Base-by-base conservation (phyloP, 2,888 invertebrate species). In the Altica lythri region DNA sequence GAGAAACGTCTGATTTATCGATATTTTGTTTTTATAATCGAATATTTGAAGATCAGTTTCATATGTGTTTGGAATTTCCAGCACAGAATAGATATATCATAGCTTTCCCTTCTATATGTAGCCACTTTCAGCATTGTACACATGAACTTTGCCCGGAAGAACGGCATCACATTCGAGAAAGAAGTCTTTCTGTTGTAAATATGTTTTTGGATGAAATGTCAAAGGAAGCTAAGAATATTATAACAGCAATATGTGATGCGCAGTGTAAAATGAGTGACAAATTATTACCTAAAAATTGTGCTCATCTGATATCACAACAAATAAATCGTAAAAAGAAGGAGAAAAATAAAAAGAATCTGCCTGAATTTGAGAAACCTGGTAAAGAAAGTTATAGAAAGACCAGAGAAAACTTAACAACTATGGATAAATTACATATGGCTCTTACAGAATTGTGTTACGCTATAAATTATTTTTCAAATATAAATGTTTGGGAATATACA, bases 341-440 rank as follows among this genome's bases (percentile, higher is more conserved):
- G 70, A 92, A 93, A 70, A 90, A 88, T 65, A 94, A 95, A 72
- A 93, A 94, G 67, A 90, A 89, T 64, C 82, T 87, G 6, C 86
- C 87, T 46, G 94, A 95, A 75, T 86, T 91, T 65, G 86, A 91
- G 61, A 90, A 92, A 69, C 98, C 99, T 0, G 99, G 99, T 2
- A 87, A 89, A 60, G 99, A 99, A 75, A 98, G 97, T 74, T 92
- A 92, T 68, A 83, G 99, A 38, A 95, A 95, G 77, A 95, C 95
- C 0, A 82, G 99, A 48, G 97, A 98, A 76, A 94, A 96, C 69
- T 80, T 99, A 52, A 98, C 96, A 2, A 95, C 95, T 67, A 96
- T 97, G 96, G 98, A 98, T 74, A 98, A 98, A 76, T 79, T 97
- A 50, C 96, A 98, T 73, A 97, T 98, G 96, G 97, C 97, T 0